Conservation (phyloP, 2,888 invertebrate species). For the Oligia strigilis region DNA sequence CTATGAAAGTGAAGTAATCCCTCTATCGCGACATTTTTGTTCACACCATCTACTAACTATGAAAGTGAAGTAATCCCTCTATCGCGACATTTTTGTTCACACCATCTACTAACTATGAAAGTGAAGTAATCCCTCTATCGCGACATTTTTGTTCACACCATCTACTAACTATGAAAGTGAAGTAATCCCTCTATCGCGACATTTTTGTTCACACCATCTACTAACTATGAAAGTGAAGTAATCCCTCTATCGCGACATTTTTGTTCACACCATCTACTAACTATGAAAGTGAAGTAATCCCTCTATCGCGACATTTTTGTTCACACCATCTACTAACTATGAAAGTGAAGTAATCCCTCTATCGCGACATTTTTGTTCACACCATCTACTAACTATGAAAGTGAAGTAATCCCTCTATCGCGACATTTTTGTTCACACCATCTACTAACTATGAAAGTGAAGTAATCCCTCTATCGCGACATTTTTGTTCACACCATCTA, state of each 20-base stretch:
- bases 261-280: background rate
- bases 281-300: background rate
- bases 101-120: background rate
- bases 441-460: background rate
- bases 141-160: conserved; percentile 8
- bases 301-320: conserved; percentile 20
- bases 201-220: conserved; percentile 5
- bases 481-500: conserved; percentile 5
- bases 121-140: conserved; percentile 2
- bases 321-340: background rate
- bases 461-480: conserved; percentile 4
- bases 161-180: background rate
- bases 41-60: background rate
- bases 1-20: background rate
- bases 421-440: conserved; percentile 8
- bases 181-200: conserved; percentile 4
- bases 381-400: background rate
- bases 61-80: background rate
- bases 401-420: conserved; percentile 2
- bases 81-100: conserved; percentile 11
- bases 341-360: background rate
- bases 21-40: conserved; percentile 20
- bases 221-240: background rate
- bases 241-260: conserved; percentile 12
- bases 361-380: conserved; percentile 11